Evolutionary conservation across 2,113 vertebrate species (phyloP), one percentile per base, ranked within the genome.

Genomic region (Symphodus melops): DNA sequence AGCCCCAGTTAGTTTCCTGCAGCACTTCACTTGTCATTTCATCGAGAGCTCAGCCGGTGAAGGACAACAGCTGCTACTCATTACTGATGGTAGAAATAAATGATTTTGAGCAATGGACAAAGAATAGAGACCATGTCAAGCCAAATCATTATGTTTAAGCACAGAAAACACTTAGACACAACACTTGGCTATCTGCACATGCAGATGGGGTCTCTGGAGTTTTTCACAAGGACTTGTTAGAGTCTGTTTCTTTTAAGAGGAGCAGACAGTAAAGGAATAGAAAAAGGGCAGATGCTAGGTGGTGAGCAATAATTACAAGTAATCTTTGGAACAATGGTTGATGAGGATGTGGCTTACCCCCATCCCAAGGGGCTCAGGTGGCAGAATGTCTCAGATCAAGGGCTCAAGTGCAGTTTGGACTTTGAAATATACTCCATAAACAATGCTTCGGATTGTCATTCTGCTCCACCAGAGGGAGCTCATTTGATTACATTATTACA

Each of bases 61-160:
- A 82, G 82, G 65, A 77, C 56, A 83, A 74, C 86, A 88, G 76
- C 89, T 89, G 87, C 60, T 86, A 71, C 82, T 79, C 72, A 77
- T 86, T 82, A 86, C 84, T 59, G 76, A 69, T 67, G 68, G 73
- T 84, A 72, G 71, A 59, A 59, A 53, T 74, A 67, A 82, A 82
- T 77, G 20, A 67, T 76, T 66, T 85, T 72, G 68, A 58, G 55
- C 41, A 36, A 60, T 73, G 76, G 82, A 90, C 65, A 52, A 59
- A 36, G 48, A 57, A 21, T 14, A 51, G 57, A 58, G 65, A 37
- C 9, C 8, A n/a, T n/a, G 19, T 19, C 51, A 33, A 51, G 67
- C 68, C 67, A 41, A 61, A 70, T 63, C 57, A 51, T 77, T 21
- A 48, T 14, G 73, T 68, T 48, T 62, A 28, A 60, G 44, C 56